These are phyloP conservation scores for Hylaea fasciaria DNA, from an alignment of 2,888 invertebrate genomes.

Conservation along the genomic window DNA sequence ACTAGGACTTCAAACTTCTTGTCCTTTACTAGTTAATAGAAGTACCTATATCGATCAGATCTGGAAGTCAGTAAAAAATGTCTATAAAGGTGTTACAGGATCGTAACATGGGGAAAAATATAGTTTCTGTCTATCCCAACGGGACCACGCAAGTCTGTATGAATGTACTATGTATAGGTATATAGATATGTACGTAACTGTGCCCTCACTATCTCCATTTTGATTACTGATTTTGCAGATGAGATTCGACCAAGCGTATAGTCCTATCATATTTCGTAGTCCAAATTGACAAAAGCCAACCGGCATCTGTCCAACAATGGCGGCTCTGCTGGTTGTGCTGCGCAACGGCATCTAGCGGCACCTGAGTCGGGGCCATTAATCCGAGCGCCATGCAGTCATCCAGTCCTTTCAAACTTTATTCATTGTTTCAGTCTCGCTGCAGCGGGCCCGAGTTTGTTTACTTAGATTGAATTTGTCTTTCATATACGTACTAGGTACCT, in stretches of 20 bases:
- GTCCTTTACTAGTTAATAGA: no score
- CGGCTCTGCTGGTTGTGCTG: constrained; percentile 35
- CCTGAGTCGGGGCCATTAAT: constrained; percentile 62
- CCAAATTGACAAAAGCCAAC: constrained; percentile 15
- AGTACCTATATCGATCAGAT: no score
- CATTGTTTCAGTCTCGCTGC: constrained; percentile 74
- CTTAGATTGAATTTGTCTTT: constrained; percentile 69
- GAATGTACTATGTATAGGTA: no score
- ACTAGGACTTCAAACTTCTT: no score
- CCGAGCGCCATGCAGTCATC: constrained; percentile 52
- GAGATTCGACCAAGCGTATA: constrained; percentile 1
- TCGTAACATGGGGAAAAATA: no score
- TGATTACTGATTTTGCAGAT: no score
- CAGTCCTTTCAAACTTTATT: constrained; percentile 73
- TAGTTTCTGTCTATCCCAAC: no score
- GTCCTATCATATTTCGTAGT: constrained; percentile 16
- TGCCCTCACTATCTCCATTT: no score
- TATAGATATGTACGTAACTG: no score
- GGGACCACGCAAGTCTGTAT: no score
- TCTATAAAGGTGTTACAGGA: no score
- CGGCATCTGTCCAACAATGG: constrained; percentile 10
- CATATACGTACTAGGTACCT: constrained; percentile 53
- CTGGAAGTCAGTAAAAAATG: no score
- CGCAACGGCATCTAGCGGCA: constrained; percentile 57
- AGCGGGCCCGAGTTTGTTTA: constrained; percentile 56